A percentile compares a stretch with the other conserved stretches of the same genome.
phyloP scores from a whole-genome alignment of 2,888 invertebrate species.

The Ophion costatus region DNA sequence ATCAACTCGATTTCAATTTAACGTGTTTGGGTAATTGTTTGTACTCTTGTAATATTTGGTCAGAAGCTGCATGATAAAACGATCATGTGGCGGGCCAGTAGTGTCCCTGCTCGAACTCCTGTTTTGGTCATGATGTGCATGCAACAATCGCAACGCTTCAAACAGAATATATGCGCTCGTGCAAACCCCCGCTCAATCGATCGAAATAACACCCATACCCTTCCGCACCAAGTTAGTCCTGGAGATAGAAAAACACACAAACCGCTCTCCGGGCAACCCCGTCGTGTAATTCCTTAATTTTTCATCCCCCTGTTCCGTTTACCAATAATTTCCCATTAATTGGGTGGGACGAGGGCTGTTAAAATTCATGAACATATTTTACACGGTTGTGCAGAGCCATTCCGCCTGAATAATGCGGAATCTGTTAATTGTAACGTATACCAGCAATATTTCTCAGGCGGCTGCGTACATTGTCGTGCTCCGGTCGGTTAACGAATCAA shows the following conservation, averaged over 20 bases:
- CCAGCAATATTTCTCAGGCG: neutral
- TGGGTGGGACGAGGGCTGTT: neutral
- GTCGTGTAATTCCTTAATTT: slow-evolving; percentile 35
- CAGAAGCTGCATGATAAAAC: too few relatives aligned
- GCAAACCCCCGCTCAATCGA: slow-evolving; percentile 63
- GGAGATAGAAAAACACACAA: slow-evolving; percentile 30
- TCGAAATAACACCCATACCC: slow-evolving; percentile 67
- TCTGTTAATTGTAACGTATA: slow-evolving; percentile 16
- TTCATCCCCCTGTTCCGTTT: slow-evolving; percentile 8
- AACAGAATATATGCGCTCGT: neutral
- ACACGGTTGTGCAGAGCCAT: neutral
- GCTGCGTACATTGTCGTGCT: neutral
- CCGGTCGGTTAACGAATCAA: neutral
- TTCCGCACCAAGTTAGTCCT: slow-evolving; percentile 54
- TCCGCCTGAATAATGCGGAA: neutral
- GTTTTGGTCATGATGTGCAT: slow-evolving; percentile 36
- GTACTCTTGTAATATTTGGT: too few relatives aligned
- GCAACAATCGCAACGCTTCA: slow-evolving; percentile 31
- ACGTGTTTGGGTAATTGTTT: too few relatives aligned
- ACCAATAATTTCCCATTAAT: slow-evolving; percentile 25
- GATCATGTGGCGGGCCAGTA: too few relatives aligned
- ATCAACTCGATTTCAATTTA: too few relatives aligned
- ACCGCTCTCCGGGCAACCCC: slow-evolving; percentile 14
- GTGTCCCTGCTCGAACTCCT: neutral
- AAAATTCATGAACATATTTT: slow-evolving; percentile 18